Base-by-base conservation (phyloP, 2,797 vertebrate species). In the Amazonetta brasiliensis region DNA sequence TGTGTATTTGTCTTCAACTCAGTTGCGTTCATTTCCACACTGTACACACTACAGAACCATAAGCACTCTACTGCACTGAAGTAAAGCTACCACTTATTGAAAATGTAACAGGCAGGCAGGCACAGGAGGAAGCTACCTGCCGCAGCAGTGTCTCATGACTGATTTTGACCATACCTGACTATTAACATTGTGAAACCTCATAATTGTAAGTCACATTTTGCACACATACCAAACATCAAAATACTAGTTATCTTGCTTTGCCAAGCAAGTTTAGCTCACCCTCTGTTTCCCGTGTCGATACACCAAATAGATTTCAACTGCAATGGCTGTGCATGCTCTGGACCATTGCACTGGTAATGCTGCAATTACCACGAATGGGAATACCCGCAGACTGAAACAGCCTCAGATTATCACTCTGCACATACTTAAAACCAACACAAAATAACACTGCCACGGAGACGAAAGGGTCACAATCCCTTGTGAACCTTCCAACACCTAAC, bases 1-100 rank as follows among this genome's bases (percentile, higher is more conserved):
- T 31, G 30, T 20, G 5, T 3, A 19, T n/a, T 52, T 62, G 26
- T 71, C 37, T 74, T 17, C 28, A 76, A 39, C 1, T 3, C 35
- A 63, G 12, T 4, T 33, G n/a, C 31, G 48, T 3, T 7, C 18
- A 5, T 59, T n/a, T 74, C 76, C 23, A 37, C 6, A 9, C 20
- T n/a, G 16, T 8, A 55, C 55, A 23, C 0, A 0, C 33, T 21
- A 21, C 6, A 43, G 30, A 72, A 68, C 28, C 13, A 6, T 4
- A n/a, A 60, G 30, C 19, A 4, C 15, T 73, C 0, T 0, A 44
- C 39, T 62, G 56, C 77, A 63, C 41, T 37, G 0, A 50, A 14
- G 30, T 10, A 30, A 73, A 30, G 8, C 17, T 79, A 67, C 37
- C 54, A 60, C 35, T 28, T 39, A 10, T 9, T 71, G 16, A 16